Evolutionary conservation across 2,797 vertebrate genomes (phyloP).

Genomic region (Pseudochaenichthys georgianus): DNA sequence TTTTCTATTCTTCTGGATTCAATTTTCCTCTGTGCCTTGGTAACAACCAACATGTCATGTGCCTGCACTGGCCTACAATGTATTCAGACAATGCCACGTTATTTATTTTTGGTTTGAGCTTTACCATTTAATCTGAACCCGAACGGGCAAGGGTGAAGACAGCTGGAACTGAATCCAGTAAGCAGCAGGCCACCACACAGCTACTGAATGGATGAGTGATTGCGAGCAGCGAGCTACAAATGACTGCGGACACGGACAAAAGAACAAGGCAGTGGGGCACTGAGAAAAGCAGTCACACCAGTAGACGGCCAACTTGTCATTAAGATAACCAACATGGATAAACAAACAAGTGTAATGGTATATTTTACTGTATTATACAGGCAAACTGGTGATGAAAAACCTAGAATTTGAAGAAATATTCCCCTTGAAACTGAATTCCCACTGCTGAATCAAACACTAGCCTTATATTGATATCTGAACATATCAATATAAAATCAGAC

Average conservation of each 20-base stretch:
- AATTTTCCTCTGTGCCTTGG: neutral
- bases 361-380: neutral
- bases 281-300: conserved; percentile 26
- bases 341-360: neutral
- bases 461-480: neutral
- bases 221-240: conserved; percentile 65
- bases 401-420: neutral
- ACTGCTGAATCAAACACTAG: neutral
- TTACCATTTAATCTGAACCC: conserved; percentile 14
- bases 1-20: neutral
- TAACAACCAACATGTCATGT: neutral
- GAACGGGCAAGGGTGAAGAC: conserved; percentile 8
- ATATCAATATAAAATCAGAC: neutral
- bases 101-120: neutral
- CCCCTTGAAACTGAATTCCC: neutral
- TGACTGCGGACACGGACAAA: conserved; percentile 61
- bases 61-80: neutral
- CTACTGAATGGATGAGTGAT: conserved; percentile 65
- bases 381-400: neutral
- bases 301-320: conserved; percentile 21
- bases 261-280: conserved; percentile 41
- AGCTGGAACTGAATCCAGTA: conserved; percentile 56
- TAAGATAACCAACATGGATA: conserved; percentile 13
- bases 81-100: neutral
- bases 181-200: conserved; percentile 62